These are phyloP conservation scores for Drosophila parabipectinata DNA, from an alignment of 1,140 invertebrate species.

Conservation along the genomic window DNA sequence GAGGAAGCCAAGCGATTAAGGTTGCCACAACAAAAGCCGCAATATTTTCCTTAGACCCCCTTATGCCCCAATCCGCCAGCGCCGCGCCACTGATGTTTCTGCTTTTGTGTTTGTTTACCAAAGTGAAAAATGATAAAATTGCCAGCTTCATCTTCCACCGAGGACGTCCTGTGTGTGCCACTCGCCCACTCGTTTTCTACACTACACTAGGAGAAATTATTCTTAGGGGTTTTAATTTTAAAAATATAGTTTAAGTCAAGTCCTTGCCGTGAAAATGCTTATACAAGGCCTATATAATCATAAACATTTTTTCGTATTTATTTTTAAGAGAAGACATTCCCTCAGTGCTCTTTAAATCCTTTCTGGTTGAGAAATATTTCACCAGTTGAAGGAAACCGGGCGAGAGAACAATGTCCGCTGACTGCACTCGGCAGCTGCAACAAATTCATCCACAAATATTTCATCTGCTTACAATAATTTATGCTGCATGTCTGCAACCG, in stretches of 20 bases:
- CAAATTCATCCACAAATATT: conserved; percentile 54
- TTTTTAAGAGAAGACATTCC: not conserved
- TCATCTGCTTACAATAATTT: conserved; percentile 64
- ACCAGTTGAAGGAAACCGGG: conserved; percentile 6
- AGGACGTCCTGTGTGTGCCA: conserved; percentile 43
- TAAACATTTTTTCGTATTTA: too few relatives aligned
- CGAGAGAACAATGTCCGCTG: conserved; percentile 29
- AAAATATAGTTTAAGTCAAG: not conserved
- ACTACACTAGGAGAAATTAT: not conserved
- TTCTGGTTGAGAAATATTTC: conserved; percentile 24
- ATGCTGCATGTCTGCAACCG: conserved; percentile 62
- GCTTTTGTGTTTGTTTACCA: conserved; percentile 72
- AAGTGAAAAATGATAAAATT: conserved; percentile 79
- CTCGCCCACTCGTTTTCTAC: not conserved
- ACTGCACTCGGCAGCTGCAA: conserved; percentile 48
- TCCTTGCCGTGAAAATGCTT: too few relatives aligned
- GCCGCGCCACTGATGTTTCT: conserved; percentile 12
- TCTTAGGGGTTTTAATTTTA: not conserved
- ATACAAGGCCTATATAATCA: too few relatives aligned
- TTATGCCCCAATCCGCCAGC: not conserved
- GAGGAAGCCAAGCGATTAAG: conserved; percentile 40
- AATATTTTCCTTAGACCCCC: conserved; percentile 43
- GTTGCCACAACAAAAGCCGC: conserved; percentile 64
- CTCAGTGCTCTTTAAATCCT: conserved; percentile 29
- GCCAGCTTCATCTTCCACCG: conserved; percentile 53